A percentile compares a stretch with the other conserved stretches of the same genome.
These are phyloP conservation scores for Psix sp. DNA, from an alignment of 1,140 invertebrate genomes.

Conservation along the genomic window DNA sequence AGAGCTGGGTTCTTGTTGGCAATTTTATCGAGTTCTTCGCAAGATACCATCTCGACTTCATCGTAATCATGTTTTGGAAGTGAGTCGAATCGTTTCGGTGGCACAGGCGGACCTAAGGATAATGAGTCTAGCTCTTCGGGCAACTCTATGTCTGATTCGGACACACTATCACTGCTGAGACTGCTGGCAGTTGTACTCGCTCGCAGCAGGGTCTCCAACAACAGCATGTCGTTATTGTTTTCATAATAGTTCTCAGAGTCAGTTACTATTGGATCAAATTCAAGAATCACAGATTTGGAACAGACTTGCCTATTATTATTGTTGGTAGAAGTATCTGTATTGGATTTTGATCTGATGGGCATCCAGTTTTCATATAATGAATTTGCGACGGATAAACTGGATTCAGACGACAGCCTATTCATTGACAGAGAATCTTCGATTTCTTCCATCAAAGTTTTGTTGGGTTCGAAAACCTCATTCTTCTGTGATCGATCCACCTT, in stretches of 20 bases:
- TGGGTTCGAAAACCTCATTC: slow-evolving; percentile 47
- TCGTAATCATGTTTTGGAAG: slow-evolving; percentile 72
- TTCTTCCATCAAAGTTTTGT: slow-evolving; percentile 64
- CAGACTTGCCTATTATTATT: not conserved
- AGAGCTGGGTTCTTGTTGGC: slow-evolving; percentile 67
- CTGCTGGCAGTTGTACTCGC: slow-evolving; percentile 65
- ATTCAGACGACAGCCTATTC: slow-evolving; percentile 51
- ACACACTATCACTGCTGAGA: slow-evolving; percentile 63
- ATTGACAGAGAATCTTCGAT: slow-evolving; percentile 55
- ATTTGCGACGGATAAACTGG: slow-evolving; percentile 65
- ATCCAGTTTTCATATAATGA: slow-evolving; percentile 71
- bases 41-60: slow-evolving; percentile 64
- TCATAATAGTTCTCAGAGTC: slow-evolving; percentile 49
- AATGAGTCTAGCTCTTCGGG: slow-evolving; percentile 63
- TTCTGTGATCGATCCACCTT: slow-evolving; percentile 55
- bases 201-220: slow-evolving; percentile 66
- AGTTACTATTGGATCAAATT: slow-evolving; percentile 66
- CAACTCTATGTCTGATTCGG: slow-evolving; percentile 65
- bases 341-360: slow-evolving; percentile 20
- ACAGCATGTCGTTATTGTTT: slow-evolving; percentile 66
- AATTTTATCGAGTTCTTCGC: slow-evolving; percentile 56
- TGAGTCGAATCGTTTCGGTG: slow-evolving; percentile 76
- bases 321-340: not conserved
- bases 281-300: slow-evolving; percentile 67
- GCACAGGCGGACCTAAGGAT: slow-evolving; percentile 69